Evolutionary conservation across 2,113 vertebrate genomes (phyloP), one percentile per base, ranked within the genome.

Genomic region (Clinocottus analis): DNA sequence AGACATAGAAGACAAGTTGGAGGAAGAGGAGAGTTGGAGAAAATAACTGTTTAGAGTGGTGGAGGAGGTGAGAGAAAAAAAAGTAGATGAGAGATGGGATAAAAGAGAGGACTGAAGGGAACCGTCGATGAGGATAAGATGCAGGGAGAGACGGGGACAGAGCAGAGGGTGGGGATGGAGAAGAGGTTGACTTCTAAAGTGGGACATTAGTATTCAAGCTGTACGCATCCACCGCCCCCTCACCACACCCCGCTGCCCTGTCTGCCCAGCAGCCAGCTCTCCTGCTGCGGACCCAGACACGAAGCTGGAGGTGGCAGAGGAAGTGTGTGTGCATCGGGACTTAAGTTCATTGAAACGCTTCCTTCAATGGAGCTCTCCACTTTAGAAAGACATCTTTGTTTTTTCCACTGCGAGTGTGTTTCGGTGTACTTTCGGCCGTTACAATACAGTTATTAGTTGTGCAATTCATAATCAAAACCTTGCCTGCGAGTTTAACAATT

Each of bases 141-240:
- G 75, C 58, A 77, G 75, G 64, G 80, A 75, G 66, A 80, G 64
- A 79, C 49, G 23, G 77, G 75, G 85, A 77, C 80, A 60, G 84
- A 81, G 61, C 58, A 92, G 91, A 83, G 58, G 82, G 69, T 37
- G 69, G 41, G 72, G 95, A 95, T 92, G 95, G 77, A 85, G 93
- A 90, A 91, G 90, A 93, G 93, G 95, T 93, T 90, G 92, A 92
- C 94, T 85, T 92, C 94, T 96, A 96, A 94, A 94, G 94, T 88
- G 91, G 95, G 87, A 92, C 87, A 99, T 98, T 97, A 97, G 96
- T 96, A 98, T 97, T 96, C 96, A 95, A 79, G 85, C 74, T 13
- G 83, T 89, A 82, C 41, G 45, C 66, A 39, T 79, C 61, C 37
- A 39, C 73, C 72, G 56, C 77, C 80, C 80, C 72, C 75, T 51